These are phyloP conservation scores for Octomys mimax DNA, from an alignment of 2,797 vertebrate species.

Conservation along the genomic window DNA sequence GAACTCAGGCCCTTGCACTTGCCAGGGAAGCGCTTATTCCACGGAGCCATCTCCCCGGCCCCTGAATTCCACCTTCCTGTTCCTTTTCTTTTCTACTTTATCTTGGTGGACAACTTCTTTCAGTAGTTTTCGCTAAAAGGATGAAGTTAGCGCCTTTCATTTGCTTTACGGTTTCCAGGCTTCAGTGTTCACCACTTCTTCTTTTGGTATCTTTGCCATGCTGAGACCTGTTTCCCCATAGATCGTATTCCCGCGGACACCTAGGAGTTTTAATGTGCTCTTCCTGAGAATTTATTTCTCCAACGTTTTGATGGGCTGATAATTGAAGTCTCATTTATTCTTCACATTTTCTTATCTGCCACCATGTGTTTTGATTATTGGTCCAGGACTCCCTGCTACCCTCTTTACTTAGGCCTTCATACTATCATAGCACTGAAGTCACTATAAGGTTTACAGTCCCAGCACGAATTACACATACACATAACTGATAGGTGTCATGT, in stretches of 20 bases:
- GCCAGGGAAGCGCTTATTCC: no score
- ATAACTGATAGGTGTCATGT: not conserved
- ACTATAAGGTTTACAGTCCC: not conserved
- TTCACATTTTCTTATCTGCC: not conserved
- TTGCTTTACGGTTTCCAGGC: not conserved
- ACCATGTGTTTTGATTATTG: not conserved
- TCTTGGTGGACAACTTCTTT: not conserved
- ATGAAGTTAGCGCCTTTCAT: not conserved
- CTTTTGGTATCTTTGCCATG: not conserved
- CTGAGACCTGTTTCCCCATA: not conserved
- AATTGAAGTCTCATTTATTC: not conserved
- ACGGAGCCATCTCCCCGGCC: no score
- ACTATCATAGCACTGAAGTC: not conserved
- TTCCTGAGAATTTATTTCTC: not conserved
- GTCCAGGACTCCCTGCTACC: not conserved
- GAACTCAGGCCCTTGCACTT: no score
- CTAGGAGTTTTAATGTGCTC: not conserved
- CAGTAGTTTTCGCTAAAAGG: slow-evolving; percentile 22
- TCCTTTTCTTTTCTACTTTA: not conserved
- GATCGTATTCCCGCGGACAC: not conserved
- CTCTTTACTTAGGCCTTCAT: not conserved
- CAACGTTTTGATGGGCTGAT: not conserved
- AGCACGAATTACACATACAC: not conserved
- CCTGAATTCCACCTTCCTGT: not conserved
- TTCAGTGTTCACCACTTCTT: not conserved